Conservation (phyloP, 2,797 vertebrate species). For the Nothura maculosa region DNA sequence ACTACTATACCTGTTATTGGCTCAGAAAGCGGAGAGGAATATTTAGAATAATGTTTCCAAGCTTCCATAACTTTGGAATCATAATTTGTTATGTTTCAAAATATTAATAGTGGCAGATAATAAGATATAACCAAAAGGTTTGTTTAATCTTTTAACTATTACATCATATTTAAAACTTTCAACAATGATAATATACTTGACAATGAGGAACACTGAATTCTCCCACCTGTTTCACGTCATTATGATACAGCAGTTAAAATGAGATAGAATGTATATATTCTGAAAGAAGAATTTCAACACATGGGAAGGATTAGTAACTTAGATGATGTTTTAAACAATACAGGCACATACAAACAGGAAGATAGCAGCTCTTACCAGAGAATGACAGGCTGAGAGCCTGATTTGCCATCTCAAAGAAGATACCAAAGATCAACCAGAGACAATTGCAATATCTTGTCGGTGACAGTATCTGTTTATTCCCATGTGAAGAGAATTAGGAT, state of each 20-base stretch:
- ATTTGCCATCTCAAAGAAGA: not conserved
- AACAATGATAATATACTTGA: not conserved
- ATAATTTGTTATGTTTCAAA: not conserved
- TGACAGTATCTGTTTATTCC: not conserved
- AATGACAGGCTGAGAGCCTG: not conserved
- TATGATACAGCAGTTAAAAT: not conserved
- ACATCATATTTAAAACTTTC: not conserved
- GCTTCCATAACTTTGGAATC: not conserved
- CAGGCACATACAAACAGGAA: not conserved
- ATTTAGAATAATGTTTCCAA: not conserved
- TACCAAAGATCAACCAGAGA: not conserved
- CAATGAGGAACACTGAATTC: not conserved
- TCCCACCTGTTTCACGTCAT: not conserved
- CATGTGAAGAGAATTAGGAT: not conserved
- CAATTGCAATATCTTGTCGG: not conserved
- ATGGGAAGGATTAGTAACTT: not conserved
- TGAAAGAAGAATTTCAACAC: not conserved
- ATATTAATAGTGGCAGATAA: conserved; percentile 8
- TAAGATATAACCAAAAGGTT: not conserved
- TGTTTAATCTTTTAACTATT: not conserved
- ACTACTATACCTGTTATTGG: not conserved
- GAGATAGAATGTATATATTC: not conserved
- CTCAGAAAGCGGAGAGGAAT: not conserved
- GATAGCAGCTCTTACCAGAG: not conserved
- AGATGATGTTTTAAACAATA: not conserved